Percentiles rank a stretch among this genome's conserved stretches.
These are phyloP conservation scores for Corythoichthys intestinalis DNA, from an alignment of 2,113 vertebrate species.

Conservation along the genomic window DNA sequence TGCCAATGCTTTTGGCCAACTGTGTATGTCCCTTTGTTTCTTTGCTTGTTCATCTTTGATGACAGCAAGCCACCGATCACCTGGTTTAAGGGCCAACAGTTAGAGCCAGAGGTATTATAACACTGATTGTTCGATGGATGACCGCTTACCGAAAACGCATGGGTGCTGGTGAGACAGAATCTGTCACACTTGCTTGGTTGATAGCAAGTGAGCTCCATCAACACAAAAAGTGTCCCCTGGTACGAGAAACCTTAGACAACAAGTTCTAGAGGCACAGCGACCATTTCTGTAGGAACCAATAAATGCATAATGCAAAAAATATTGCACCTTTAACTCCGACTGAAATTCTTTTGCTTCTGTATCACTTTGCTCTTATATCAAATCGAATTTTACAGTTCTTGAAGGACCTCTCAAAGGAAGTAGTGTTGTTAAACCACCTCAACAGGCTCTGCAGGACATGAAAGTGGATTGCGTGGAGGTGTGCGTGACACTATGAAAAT, in stretches of 20 bases:
- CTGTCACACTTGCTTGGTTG: slow-evolving; percentile 36
- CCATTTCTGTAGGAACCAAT: slow-evolving; percentile 46
- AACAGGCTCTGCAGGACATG: slow-evolving; percentile 55
- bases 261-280: slow-evolving; percentile 33
- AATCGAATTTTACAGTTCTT: no score
- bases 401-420: slow-evolving; percentile 27
- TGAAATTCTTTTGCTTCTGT: no score
- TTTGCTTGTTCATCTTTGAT: no score
- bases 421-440: slow-evolving; percentile 54
- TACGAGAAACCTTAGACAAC: slow-evolving; percentile 56
- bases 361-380: no score
- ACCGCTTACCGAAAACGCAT: slow-evolving; percentile 42
- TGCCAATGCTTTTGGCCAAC: no score
- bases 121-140: slow-evolving; percentile 16
- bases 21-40: no score
- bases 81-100: no score
- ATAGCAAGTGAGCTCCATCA: slow-evolving; percentile 40
- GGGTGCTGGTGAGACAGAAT: slow-evolving; percentile 23
- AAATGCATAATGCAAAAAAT: slow-evolving; percentile 46
- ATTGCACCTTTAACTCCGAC: background rate
- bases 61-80: no score
- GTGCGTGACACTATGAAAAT: slow-evolving; percentile 4
- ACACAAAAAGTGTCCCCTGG: slow-evolving; percentile 21
- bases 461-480: slow-evolving; percentile 23
- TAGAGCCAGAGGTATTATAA: background rate